Percentiles rank a stretch among this genome's conserved stretches.
Conservation (phyloP, 2,888 invertebrate species). For the Caradrina clavipalpis region DNA sequence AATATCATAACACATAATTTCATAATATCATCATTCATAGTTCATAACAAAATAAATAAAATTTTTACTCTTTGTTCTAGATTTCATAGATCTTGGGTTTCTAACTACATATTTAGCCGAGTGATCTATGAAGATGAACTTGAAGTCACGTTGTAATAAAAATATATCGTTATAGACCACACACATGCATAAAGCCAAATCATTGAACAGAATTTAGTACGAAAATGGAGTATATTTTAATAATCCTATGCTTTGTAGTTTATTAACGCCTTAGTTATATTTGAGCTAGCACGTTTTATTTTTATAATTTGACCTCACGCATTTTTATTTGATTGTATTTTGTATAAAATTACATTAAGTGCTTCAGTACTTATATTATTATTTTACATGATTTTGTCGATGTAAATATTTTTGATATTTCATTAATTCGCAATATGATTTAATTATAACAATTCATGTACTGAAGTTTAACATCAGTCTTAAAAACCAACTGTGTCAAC, state of each 20-base stretch:
- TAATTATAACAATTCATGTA: conserved; percentile 30
- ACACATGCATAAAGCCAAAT: not conserved
- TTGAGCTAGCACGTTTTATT: conserved; percentile 18
- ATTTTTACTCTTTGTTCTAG: conserved; percentile 28
- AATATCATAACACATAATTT: not conserved
- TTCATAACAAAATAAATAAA: conserved; percentile 3
- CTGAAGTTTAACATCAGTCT: conserved; percentile 53
- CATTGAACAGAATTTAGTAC: not conserved
- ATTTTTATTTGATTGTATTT: conserved; percentile 10
- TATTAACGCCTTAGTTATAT: not conserved
- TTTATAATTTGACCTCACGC: not conserved
- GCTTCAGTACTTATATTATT: conserved; percentile 2
- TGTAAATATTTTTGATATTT: conserved; percentile 22
- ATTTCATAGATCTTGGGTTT: not conserved
- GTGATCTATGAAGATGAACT: not conserved
- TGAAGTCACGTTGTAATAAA: not conserved
- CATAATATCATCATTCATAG: conserved; percentile 11
- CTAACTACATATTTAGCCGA: not conserved
- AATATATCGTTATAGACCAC: conserved; percentile 11
- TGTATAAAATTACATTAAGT: conserved; percentile 4
- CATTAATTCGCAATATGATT: conserved; percentile 28
- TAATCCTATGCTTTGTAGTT: not conserved
- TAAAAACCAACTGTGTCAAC: conserved; percentile 28
- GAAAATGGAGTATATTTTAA: not conserved
- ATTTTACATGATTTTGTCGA: conserved; percentile 14